These are phyloP conservation scores for Lagopus leucura DNA, from an alignment of 2,113 vertebrate species.

Conservation along the genomic window DNA sequence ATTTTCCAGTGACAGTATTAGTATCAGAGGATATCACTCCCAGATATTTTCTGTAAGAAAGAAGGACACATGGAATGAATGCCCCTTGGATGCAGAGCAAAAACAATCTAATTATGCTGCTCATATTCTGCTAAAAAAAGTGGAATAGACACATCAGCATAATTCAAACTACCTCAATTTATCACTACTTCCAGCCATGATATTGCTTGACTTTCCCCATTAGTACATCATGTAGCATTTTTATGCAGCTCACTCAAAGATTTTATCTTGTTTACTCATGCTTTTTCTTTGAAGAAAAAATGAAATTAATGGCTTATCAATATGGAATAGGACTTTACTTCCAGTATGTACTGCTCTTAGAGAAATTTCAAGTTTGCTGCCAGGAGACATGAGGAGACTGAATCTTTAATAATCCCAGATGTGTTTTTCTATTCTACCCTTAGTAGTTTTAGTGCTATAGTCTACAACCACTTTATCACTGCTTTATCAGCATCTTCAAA, in stretches of 20 bases:
- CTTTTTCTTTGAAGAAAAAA: conserved; percentile 38
- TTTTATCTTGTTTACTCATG: conserved; percentile 36
- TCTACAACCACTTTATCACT: background rate
- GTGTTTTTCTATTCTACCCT: background rate
- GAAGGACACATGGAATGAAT: background rate
- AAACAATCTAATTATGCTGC: conserved; percentile 20
- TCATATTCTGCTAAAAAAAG: conserved; percentile 40
- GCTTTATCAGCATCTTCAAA: conserved; percentile 11
- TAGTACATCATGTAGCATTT: conserved; percentile 49
- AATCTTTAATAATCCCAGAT: background rate
- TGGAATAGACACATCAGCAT: conserved; percentile 37
- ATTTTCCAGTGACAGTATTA: background rate
- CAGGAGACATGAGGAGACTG: background rate
- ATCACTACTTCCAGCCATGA: conserved; percentile 19
- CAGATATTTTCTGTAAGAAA: background rate
- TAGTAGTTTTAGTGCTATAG: background rate
- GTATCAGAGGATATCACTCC: background rate
- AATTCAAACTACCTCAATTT: conserved; percentile 50
- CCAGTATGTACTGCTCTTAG: background rate
- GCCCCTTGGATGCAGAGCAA: background rate
- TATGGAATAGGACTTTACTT: background rate
- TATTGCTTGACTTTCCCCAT: conserved; percentile 41
- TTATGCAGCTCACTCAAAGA: conserved; percentile 22
- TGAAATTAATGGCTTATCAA: conserved; percentile 32
- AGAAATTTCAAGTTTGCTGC: conserved; percentile 16